Conservation (phyloP, 1,140 invertebrate genomes). For the Lepidostoma basale region DNA sequence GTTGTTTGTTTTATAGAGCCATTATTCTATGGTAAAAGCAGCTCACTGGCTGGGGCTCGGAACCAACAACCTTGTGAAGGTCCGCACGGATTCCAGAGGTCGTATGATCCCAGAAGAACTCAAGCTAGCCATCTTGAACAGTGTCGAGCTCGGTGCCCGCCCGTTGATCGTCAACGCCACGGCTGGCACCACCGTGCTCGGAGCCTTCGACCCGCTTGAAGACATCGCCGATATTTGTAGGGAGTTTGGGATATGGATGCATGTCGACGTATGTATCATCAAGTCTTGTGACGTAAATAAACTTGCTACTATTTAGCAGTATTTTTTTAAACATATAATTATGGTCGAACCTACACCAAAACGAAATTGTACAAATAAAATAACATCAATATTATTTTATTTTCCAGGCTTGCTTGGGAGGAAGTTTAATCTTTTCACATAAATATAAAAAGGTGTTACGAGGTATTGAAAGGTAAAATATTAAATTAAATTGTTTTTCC, state of each 20-base stretch:
- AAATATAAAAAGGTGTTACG: conserved; percentile 67
- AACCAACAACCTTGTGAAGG: conserved; percentile 71
- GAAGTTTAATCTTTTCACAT: conserved; percentile 73
- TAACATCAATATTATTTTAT: not conserved
- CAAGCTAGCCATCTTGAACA: conserved; percentile 59
- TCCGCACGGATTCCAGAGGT: conserved; percentile 71
- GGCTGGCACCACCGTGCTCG: conserved; percentile 78
- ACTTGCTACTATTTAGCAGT: conserved; percentile 5
- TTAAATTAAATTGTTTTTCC: not conserved
- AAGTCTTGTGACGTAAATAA: not conserved
- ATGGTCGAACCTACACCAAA: too few relatives aligned
- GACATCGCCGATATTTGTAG: conserved; percentile 73
- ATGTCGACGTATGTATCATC: conserved; percentile 74
- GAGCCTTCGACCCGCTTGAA: conserved; percentile 82
- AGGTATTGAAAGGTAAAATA: conserved; percentile 71
- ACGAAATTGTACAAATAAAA: not conserved
- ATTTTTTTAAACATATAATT: too few relatives aligned
- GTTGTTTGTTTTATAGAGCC: conserved; percentile 68
- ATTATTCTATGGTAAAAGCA: conserved; percentile 86
- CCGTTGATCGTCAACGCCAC: conserved; percentile 78
- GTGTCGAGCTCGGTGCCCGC: conserved; percentile 55
- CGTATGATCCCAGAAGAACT: conserved; percentile 69
- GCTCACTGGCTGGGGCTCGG: conserved; percentile 84
- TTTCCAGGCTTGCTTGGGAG: conserved; percentile 81
- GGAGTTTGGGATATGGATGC: conserved; percentile 77